Conservation (phyloP, 2,888 invertebrate species). For the Odontomyia ornata region DNA sequence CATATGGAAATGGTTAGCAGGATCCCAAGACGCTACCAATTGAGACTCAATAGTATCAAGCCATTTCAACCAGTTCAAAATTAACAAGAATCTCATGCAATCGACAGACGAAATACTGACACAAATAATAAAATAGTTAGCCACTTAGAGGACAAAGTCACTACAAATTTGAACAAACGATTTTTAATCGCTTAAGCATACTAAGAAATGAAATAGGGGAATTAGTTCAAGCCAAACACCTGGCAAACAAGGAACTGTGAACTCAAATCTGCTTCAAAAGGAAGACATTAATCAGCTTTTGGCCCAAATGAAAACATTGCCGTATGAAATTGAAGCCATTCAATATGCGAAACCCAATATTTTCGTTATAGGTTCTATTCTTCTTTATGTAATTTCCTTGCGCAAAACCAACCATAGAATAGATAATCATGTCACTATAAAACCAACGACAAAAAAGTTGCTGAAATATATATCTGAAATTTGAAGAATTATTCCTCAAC, state of each 20-base stretch:
- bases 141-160: neutral
- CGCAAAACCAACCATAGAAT: neutral
- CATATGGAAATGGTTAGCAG: neutral
- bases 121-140: neutral
- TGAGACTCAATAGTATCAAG: neutral
- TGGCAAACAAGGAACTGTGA: neutral
- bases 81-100: neutral
- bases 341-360: neutral
- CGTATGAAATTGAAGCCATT: neutral
- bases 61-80: neutral
- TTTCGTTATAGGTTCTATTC: neutral
- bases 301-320: neutral
- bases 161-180: neutral
- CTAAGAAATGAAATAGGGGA: neutral
- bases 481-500: too few species aligned
- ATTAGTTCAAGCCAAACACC: neutral
- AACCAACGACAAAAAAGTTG: neutral
- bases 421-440: neutral
- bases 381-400: neutral
- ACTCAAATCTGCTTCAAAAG: too few species aligned
- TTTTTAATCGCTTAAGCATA: too few species aligned
- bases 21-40: neutral
- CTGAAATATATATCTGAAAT: too few species aligned
- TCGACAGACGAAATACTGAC: neutral
- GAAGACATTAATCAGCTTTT: neutral